These are phyloP conservation scores for Ophiothrix spiculata DNA, from an alignment of 35 echinoderm and acorn worm genomes.

Conservation along the genomic window DNA sequence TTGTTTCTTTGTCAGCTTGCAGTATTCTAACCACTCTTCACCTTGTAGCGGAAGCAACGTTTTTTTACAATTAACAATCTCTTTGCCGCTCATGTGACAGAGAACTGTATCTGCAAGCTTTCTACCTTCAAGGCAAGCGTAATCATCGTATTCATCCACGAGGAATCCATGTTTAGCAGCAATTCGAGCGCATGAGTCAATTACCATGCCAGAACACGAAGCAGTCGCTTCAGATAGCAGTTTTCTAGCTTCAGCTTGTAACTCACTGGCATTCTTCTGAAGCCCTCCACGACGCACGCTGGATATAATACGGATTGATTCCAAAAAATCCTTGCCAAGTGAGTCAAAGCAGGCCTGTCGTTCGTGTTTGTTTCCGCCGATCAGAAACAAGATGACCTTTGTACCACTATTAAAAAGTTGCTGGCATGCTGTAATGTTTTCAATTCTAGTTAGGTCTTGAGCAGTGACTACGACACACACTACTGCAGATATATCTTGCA, in stretches of 20 bases:
- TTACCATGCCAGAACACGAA: neutral
- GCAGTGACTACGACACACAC: conserved; percentile 4
- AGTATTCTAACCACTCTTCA: conserved; percentile 19
- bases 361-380: neutral
- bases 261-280: conserved; percentile 24
- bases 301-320: neutral
- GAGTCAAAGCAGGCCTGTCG: conserved; percentile 16
- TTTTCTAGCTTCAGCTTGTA: neutral
- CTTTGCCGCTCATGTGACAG: neutral
- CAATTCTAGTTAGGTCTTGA: conserved; percentile 3
- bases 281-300: neutral
- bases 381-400: conserved; percentile 19
- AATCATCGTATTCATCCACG: conserved; percentile 13
- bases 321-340: neutral
- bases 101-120: conserved; percentile 5
- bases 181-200: neutral
- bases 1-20: conserved; percentile 7
- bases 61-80: conserved; percentile 16
- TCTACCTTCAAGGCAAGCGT: conserved; percentile 4
- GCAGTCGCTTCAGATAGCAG: neutral
- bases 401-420: conserved; percentile 3
- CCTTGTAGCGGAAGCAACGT: conserved; percentile 18
- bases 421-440: neutral
- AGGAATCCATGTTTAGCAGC: neutral
- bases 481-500: conserved; percentile 27